phyloP scores from a whole-genome alignment of 2,797 vertebrate genomes.

The Tiaroga cobitis region DNA sequence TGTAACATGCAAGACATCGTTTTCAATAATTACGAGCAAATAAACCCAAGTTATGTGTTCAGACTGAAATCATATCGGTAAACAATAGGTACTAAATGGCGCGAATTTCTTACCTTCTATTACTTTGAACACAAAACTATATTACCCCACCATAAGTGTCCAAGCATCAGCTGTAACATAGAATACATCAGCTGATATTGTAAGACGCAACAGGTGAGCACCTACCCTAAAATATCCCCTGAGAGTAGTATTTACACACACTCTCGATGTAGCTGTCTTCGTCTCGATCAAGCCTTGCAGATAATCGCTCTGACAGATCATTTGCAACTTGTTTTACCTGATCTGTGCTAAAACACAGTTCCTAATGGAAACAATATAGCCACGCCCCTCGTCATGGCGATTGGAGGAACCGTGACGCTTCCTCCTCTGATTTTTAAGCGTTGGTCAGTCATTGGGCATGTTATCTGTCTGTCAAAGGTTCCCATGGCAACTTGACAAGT shows the following conservation, averaged over 20 bases:
- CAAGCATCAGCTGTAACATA: background rate
- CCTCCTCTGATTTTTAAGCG: constrained; percentile 54
- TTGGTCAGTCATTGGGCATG: constrained; percentile 67
- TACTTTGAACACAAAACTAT: background rate
- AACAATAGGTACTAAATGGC: background rate
- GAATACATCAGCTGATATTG: background rate
- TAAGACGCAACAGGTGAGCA: constrained; percentile 19
- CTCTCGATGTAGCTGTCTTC: background rate
- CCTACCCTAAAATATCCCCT: constrained; percentile 18
- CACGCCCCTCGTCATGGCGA: constrained; percentile 56
- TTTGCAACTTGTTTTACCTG: constrained; percentile 64
- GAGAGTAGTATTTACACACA: constrained; percentile 8
- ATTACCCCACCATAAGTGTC: background rate
- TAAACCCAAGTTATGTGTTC: background rate
- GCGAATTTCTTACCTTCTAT: background rate
- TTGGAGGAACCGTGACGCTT: constrained; percentile 61
- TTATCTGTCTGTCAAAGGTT: constrained; percentile 62
- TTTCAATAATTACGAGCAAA: background rate
- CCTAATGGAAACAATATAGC: constrained; percentile 63
- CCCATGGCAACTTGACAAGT: constrained; percentile 46
- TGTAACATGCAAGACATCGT: background rate
- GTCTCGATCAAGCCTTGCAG: background rate
- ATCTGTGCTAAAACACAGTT: constrained; percentile 47
- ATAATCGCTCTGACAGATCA: constrained; percentile 22
- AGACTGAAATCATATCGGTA: background rate